Evolutionary conservation across 2,888 invertebrate genomes (phyloP).

Genomic region (Galerucella pusilla): DNA sequence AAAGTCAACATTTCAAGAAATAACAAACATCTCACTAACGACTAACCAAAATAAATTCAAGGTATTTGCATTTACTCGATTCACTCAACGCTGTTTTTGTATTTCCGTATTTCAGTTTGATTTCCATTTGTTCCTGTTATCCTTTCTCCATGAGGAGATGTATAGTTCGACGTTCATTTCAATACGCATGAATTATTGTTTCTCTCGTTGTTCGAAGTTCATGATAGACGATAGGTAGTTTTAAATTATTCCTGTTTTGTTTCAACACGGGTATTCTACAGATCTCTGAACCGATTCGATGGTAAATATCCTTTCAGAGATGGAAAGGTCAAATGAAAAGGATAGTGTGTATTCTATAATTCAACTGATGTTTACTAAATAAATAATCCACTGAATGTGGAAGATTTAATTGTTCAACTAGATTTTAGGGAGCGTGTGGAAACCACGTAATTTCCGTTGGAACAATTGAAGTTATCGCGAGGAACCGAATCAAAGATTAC

Average conservation of each 20-base stretch:
- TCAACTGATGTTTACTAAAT: background rate
- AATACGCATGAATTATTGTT: slow-evolving; percentile 5
- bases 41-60: background rate
- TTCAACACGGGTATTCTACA: background rate
- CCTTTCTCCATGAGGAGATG: slow-evolving; percentile 1
- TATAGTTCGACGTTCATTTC: background rate
- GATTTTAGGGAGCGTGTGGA: too few species aligned
- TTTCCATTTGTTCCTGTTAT: background rate
- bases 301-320: background rate
- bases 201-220: background rate
- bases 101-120: background rate
- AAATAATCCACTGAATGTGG: too few species aligned
- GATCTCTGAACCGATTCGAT: background rate
- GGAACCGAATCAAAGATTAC: too few species aligned
- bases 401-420: too few species aligned
- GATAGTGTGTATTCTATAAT: background rate
- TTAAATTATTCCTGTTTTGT: background rate
- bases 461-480: too few species aligned
- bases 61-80: background rate
- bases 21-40: background rate
- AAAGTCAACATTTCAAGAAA: background rate
- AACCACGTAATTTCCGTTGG: too few species aligned
- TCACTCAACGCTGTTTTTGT: background rate
- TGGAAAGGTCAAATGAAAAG: background rate
- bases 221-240: slow-evolving; percentile 3